These are phyloP conservation scores for Phortica magna DNA, from an alignment of 2,888 invertebrate species.

Conservation along the genomic window DNA sequence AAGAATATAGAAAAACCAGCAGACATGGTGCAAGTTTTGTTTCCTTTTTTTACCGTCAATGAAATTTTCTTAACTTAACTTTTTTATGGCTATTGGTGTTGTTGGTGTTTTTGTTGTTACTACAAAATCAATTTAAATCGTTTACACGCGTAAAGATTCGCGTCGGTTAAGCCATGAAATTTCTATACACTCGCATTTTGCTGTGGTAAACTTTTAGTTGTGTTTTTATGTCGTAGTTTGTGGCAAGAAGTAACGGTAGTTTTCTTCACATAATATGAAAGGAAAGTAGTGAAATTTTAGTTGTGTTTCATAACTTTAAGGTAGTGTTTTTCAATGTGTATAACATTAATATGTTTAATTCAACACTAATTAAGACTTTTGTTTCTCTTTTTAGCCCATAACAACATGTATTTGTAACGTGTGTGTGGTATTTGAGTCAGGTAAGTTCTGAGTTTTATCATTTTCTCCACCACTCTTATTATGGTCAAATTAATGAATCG, in stretches of 20 bases:
- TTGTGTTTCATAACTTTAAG: neutral
- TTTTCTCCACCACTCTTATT: no score
- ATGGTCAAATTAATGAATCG: no score
- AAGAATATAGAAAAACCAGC: conserved; percentile 19
- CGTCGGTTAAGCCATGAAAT: neutral
- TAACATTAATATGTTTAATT: no score
- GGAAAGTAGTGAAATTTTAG: neutral
- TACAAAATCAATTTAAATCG: conserved; percentile 62
- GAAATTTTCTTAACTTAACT: conserved; percentile 28
- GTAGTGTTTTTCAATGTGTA: no score
- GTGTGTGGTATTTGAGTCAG: no score
- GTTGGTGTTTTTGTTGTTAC: conserved; percentile 19
- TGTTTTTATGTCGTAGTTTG: neutral
- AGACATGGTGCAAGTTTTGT: conserved; percentile 12
- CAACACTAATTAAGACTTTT: no score
- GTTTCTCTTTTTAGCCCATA: no score
- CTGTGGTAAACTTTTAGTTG: neutral
- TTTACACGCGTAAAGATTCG: conserved; percentile 34
- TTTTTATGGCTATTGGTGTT: conserved; percentile 15
- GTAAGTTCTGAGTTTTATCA: no score
- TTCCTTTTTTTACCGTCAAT: neutral
- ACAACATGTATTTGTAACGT: no score
- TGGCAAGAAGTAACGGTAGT: neutral
- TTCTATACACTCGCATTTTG: neutral
- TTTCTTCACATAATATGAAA: neutral